Base-by-base conservation (phyloP, 1,140 invertebrate genomes). In the Dolichoris vasculosae region DNA sequence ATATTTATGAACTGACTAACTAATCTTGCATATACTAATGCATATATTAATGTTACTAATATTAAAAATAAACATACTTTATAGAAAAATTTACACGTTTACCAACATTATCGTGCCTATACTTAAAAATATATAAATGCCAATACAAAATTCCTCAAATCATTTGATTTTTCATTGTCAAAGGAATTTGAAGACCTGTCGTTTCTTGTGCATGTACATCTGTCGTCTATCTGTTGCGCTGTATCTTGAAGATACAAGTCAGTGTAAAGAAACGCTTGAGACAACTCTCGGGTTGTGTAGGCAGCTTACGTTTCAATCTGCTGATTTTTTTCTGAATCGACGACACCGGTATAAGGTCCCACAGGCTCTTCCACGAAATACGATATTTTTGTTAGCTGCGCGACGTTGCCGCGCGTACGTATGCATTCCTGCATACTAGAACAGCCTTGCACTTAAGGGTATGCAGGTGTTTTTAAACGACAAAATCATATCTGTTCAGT, bases 221-320 rank as follows among this genome's bases (percentile, higher is more conserved):
- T 81, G 82, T 83, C 83, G 76, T 76, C 82, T 86, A 87, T 88
- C 86, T 81, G 82, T 86, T 79, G 4, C 55, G 20, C 51, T 32
- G 43, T 48, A 35, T 82, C 81, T 85, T 46, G 86, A 88, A 84
- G 48, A 43, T 20, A 71, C 51, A 69, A 82, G 26, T 63, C 73
- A 38, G 84, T 87, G 86, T 77, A 80, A 89, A 86, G 86, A 88
- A 89, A 87, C 73, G 38, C 71, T 67, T 83, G 40, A 43, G 84
- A 85, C 80, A 84, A 87, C 86, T 87, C 63, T 32, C 32, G n/a
- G 40, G n/a, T 40, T 63, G n/a, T 46, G 35, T 43, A 30, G 55
- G 55, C 84, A 75, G 59, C 78, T 89, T 86, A 88, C 85, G 83
- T 88, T 90, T 89, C 87, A 89, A 90, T 89, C 87, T 88, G 87